Evolutionary conservation across 2,888 invertebrate species (phyloP).

Genomic region (Callimorpha dominula): DNA sequence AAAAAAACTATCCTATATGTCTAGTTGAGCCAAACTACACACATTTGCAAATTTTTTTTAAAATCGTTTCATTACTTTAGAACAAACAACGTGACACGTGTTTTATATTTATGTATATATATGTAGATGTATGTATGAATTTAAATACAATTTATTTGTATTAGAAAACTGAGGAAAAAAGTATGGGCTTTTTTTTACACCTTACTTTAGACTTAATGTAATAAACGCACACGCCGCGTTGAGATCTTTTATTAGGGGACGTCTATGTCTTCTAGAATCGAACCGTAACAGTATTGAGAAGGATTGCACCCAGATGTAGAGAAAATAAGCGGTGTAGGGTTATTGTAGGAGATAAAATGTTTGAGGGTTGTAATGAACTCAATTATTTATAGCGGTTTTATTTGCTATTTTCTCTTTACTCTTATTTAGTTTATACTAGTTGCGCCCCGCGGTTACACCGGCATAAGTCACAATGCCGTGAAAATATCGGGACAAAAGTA

Average conservation of each 20-base stretch:
- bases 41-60: too few relatives aligned
- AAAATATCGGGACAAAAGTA: too few relatives aligned
- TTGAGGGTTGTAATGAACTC: neutral
- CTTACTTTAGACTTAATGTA: neutral
- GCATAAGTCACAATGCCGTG: too few relatives aligned
- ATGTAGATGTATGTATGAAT: neutral
- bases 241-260: conserved; percentile 41
- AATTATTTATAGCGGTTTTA: too few relatives aligned
- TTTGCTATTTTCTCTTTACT: too few relatives aligned
- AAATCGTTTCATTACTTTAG: too few relatives aligned
- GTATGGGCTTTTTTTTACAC: neutral
- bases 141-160: neutral
- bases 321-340: neutral
- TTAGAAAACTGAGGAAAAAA: neutral
- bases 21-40: too few relatives aligned
- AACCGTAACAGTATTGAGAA: neutral
- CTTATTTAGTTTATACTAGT: too few relatives aligned
- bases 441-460: too few relatives aligned
- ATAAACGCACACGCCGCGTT: conserved; percentile 31
- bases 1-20: too few relatives aligned
- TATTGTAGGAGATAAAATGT: neutral
- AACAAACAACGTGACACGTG: too few relatives aligned
- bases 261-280: conserved; percentile 11
- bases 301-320: neutral
- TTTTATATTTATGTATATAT: neutral